A percentile compares a stretch with the other conserved stretches of the same genome.
These are phyloP conservation scores for Drosophila suzukii DNA, from an alignment of 1,140 invertebrate species.

Conservation along the genomic window DNA sequence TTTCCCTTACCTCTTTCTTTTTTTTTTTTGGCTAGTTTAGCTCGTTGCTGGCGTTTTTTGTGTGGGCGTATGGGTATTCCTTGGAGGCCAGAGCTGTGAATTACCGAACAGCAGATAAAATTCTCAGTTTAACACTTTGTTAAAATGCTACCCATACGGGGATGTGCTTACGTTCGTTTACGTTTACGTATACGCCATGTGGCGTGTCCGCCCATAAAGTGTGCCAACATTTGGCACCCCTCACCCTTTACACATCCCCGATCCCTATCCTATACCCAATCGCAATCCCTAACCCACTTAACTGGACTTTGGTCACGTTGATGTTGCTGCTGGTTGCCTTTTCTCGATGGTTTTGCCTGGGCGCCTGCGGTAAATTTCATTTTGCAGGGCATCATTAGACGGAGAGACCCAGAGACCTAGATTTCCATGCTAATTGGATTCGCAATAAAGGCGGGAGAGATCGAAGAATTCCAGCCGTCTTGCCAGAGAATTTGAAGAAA, in stretches of 20 bases:
- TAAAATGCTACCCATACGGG: constrained; percentile 71
- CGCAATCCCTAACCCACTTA: constrained; percentile 29
- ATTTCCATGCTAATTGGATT: constrained; percentile 79
- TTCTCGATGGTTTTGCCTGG: constrained; percentile 13
- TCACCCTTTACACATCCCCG: background rate
- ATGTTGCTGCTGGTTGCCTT: constrained; percentile 22
- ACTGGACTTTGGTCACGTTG: constrained; percentile 52
- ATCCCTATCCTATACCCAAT: background rate
- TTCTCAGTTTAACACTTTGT: constrained; percentile 83
- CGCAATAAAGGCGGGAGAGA: constrained; percentile 52
- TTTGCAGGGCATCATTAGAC: constrained; percentile 64
- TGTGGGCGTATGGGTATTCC: constrained; percentile 53
- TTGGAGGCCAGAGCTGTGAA: constrained; percentile 68
- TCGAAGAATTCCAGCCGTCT: constrained; percentile 41
- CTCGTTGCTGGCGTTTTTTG: constrained; percentile 27
- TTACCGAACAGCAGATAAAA: constrained; percentile 81
- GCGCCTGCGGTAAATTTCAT: constrained; percentile 65
- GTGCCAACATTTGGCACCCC: constrained; percentile 58
- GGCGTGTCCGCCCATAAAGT: constrained; percentile 69
- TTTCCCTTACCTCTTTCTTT: background rate
- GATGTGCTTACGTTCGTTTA: constrained; percentile 39
- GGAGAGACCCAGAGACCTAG: constrained; percentile 57
- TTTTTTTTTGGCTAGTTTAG: constrained; percentile 44
- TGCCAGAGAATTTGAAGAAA: constrained; percentile 38
- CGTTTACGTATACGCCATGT: constrained; percentile 58